These are phyloP conservation scores for Nemoura dubitans DNA, from an alignment of 2,888 invertebrate species.

Conservation along the genomic window DNA sequence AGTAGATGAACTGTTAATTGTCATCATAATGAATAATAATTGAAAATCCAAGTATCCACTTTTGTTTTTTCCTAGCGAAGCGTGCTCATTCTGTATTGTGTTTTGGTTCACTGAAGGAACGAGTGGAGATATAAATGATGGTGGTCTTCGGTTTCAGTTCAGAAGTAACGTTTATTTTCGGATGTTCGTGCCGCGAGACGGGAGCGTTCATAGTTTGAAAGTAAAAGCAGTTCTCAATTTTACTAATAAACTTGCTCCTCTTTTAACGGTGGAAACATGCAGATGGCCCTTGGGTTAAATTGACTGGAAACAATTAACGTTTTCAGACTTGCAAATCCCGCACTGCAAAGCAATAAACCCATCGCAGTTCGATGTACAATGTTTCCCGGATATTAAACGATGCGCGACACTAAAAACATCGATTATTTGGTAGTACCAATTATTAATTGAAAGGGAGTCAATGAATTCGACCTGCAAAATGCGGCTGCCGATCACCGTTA, in stretches of 20 bases:
- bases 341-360: background rate
- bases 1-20: conserved; percentile 1
- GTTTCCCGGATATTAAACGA: background rate
- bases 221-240: background rate
- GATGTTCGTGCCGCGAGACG: background rate
- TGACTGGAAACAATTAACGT: background rate
- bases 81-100: background rate
- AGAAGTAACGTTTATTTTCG: background rate
- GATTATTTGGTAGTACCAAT: background rate
- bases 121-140: background rate
- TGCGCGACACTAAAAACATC: background rate
- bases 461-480: background rate
- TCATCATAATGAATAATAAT: conserved; percentile 7
- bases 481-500: conserved; percentile 19
- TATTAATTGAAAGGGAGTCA: background rate
- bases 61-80: conserved; percentile 9
- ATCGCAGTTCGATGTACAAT: background rate
- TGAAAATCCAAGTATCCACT: background rate
- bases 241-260: background rate
- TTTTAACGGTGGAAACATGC: background rate
- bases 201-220: background rate
- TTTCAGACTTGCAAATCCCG: background rate
- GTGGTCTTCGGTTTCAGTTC: background rate
- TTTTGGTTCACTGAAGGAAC: background rate
- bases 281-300: background rate